Evolutionary conservation across 2,888 invertebrate species (phyloP), one percentile per base, ranked within the genome.

Genomic region (Brachyptera putata): DNA sequence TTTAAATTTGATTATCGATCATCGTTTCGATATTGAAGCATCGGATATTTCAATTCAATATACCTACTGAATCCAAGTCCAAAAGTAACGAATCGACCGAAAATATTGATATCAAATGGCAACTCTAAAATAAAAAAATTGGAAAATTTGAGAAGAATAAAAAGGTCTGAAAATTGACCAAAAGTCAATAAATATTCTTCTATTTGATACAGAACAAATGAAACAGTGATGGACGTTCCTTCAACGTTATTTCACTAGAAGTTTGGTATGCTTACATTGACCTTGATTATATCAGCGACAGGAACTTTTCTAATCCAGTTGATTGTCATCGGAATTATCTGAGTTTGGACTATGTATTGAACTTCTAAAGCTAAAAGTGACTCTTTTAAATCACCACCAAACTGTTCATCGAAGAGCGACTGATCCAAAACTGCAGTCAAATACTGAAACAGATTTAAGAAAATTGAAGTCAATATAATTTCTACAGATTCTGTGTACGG

Each of bases 381-480:
- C 21, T 60, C 36, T 30, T 68, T 39, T n/a, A 70, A 49, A 18
- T 67, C 63, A 22, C 66, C 67, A 37, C 68, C 65, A 61, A 65
- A 78, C 71, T 76, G 75, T 3, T 67, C 65, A 0, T 69, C 65
- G 5, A 72, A 61, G 3, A 80, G 66, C 0, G 65, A 58, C 0
- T 76, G 73, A 63, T 79, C 77, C 16, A 77, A 68, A 53, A 78
- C 75, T 16, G 77, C 69, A 5, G 68, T 70, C 68, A 80, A 75
- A 64, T 76, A 71, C 79, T 80, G 69, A 0, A 66, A 67, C 26
- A 53, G 57, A 57, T n/a, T n/a, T 50, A 49, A 14, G 34, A 34
- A 61, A 1, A 18, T 24, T 22, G 4, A 39, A 9, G 21, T 13
- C 24, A 50, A 18, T 43, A 7, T 1, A 4, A 18, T 30, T 18